A percentile compares a stretch with the other conserved stretches of the same genome.
Evolutionary conservation across 1,140 invertebrate genomes (phyloP).

Genomic region (Drosophila mojavensis): DNA sequence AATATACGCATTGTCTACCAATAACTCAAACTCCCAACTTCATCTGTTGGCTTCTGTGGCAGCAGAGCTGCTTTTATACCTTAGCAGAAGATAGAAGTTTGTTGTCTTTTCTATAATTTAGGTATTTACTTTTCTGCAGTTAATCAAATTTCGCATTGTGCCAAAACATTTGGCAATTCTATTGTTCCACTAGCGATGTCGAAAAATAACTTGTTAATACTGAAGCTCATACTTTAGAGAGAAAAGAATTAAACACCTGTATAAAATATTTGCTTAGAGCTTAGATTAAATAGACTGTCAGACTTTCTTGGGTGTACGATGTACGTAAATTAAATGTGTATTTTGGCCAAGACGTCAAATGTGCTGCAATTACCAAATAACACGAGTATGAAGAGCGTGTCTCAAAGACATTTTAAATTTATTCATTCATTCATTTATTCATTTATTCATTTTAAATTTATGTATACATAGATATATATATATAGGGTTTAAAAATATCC

Average conservation of each 20-base stretch:
- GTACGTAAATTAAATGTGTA: conserved; percentile 58
- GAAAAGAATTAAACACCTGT: conserved; percentile 58
- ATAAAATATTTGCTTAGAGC: conserved; percentile 69
- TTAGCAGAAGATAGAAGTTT: conserved; percentile 4
- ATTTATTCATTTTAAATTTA: conserved; percentile 26
- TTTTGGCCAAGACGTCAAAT: conserved; percentile 56
- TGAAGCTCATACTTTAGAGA: conserved; percentile 30
- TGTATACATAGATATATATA: conserved; percentile 7
- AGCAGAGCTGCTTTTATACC: conserved; percentile 60
- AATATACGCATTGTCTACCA: conserved; percentile 61
- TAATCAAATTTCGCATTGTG: conserved; percentile 65
- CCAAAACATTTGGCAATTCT: conserved; percentile 63
- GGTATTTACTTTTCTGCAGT: conserved; percentile 68
- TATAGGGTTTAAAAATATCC: not conserved
- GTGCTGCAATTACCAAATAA: conserved; percentile 35
- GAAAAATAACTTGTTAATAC: conserved; percentile 27
- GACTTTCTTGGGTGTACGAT: conserved; percentile 55
- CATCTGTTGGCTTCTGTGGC: conserved; percentile 53
- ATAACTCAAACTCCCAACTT: conserved; percentile 19
- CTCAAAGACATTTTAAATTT: conserved; percentile 13
- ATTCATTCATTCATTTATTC: no score
- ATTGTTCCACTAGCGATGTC: conserved; percentile 39
- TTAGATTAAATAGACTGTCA: conserved; percentile 55
- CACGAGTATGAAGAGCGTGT: conserved; percentile 29
- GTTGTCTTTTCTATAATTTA: conserved; percentile 41